Evolutionary conservation across 2,888 invertebrate species (phyloP).

Genomic region (Prosopocoilus inquinatus): DNA sequence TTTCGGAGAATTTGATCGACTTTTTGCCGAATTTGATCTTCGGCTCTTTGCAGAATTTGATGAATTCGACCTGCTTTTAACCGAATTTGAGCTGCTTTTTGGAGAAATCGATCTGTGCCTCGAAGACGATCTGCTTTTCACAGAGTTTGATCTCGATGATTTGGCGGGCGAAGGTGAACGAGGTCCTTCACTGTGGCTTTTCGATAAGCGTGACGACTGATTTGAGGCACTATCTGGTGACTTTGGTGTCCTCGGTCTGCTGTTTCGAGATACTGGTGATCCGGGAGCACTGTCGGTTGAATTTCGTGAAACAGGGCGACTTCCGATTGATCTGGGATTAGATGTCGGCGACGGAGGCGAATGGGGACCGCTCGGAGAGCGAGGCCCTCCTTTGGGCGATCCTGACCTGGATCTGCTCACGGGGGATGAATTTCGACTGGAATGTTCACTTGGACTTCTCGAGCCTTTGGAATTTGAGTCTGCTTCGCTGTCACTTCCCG

Average conservation of each 20-base stretch:
- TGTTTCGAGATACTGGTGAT: conserved; percentile 15
- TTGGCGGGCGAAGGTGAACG: conserved; percentile 24
- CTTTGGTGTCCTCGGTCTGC: conserved; percentile 16
- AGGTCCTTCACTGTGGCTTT: conserved; percentile 19
- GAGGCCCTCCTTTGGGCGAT: conserved; percentile 12
- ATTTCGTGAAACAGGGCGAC: conserved; percentile 30
- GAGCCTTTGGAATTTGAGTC: conserved; percentile 33
- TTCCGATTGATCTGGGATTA: conserved; percentile 29
- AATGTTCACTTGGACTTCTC: conserved; percentile 27
- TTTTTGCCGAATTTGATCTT: conserved; percentile 9
- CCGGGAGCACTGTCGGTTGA: conserved; percentile 10
- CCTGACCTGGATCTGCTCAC: conserved; percentile 21
- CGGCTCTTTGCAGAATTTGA: conserved; percentile 15
- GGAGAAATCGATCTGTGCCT: not conserved
- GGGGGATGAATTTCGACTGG: conserved; percentile 27
- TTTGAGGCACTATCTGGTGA: conserved; percentile 17
- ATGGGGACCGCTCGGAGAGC: conserved; percentile 16
- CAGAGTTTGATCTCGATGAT: conserved; percentile 27
- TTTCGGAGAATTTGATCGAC: conserved; percentile 16
- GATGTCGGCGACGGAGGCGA: conserved; percentile 13
- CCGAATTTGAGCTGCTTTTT: conserved; percentile 3
- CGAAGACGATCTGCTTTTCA: conserved; percentile 4
- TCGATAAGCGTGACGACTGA: conserved; percentile 9
- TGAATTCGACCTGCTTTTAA: conserved; percentile 8
- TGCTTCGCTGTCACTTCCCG: conserved; percentile 41